A percentile compares a stretch with the other conserved stretches of the same genome.
Evolutionary conservation across 2,888 invertebrate genomes (phyloP).

Genomic region (Dynastes hyllus): DNA sequence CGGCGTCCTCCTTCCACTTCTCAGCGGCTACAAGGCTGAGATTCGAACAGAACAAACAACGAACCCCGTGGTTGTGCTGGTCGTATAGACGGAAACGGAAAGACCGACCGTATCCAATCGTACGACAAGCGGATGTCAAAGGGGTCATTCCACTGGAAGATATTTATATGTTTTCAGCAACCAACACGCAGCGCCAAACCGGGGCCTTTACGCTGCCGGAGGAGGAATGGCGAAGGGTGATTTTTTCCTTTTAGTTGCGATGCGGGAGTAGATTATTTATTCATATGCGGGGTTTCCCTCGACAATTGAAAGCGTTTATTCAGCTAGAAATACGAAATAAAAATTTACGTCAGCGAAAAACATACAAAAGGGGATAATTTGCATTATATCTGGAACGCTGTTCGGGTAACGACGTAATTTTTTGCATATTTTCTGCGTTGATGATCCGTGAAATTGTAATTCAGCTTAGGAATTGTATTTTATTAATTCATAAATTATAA

Average conservation of each 20-base stretch:
- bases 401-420: neutral
- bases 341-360: slow-evolving; percentile 46
- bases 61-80: slow-evolving; percentile 54
- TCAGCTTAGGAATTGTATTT: neutral
- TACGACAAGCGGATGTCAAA: slow-evolving; percentile 67
- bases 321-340: slow-evolving; percentile 55
- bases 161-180: slow-evolving; percentile 67
- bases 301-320: slow-evolving; percentile 55
- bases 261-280: slow-evolving; percentile 65
- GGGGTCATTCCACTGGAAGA: slow-evolving; percentile 69
- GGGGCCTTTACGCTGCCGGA: slow-evolving; percentile 4
- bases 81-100: slow-evolving; percentile 65
- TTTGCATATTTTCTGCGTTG: slow-evolving; percentile 18
- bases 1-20: neutral
- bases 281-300: slow-evolving; percentile 58
- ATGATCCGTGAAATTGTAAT: neutral
- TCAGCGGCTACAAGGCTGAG: slow-evolving; percentile 5
- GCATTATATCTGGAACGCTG: slow-evolving; percentile 27
- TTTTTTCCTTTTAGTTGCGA: slow-evolving; percentile 62
- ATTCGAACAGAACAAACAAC: slow-evolving; percentile 64
- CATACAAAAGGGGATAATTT: slow-evolving; percentile 44
- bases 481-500: neutral
- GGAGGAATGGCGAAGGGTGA: slow-evolving; percentile 60
- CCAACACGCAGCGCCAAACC: slow-evolving; percentile 57
- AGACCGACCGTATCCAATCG: slow-evolving; percentile 65